Conservation (phyloP, 1,140 invertebrate species). For the Parapsyche elsis region DNA sequence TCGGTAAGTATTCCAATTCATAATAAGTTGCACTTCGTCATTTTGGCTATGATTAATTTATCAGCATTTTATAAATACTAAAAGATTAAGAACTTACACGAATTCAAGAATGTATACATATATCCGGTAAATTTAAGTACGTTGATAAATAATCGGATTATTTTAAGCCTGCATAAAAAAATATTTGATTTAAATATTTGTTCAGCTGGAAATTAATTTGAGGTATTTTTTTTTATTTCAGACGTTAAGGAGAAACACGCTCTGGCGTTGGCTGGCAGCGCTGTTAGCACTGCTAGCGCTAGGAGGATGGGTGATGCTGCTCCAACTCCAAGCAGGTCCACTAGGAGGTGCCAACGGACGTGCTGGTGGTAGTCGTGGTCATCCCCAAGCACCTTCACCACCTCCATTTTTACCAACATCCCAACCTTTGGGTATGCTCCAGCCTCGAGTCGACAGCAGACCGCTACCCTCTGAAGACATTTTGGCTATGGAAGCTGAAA, state of each 20-base stretch:
- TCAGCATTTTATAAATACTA: too few species aligned
- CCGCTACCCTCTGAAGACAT: slow-evolving; percentile 78
- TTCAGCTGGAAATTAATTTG: background rate
- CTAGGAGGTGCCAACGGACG: slow-evolving; percentile 60
- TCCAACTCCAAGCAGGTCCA: slow-evolving; percentile 62
- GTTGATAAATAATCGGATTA: slow-evolving; percentile 3
- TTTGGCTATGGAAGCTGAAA: slow-evolving; percentile 80
- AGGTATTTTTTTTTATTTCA: slow-evolving; percentile 47
- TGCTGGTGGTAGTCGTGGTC: slow-evolving; percentile 58
- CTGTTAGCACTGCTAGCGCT: too few species aligned
- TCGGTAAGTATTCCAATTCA: too few species aligned
- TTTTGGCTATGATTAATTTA: too few species aligned
- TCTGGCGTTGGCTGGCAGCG: slow-evolving; percentile 49
- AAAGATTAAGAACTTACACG: too few species aligned
- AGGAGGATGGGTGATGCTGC: slow-evolving; percentile 56
- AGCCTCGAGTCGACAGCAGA: slow-evolving; percentile 75
- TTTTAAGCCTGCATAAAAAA: too few species aligned
- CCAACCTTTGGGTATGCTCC: slow-evolving; percentile 61
- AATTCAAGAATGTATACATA: background rate
- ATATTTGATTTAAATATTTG: background rate
- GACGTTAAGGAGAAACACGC: slow-evolving; percentile 38
- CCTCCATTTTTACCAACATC: slow-evolving; percentile 58
- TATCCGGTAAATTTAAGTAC: slow-evolving; percentile 2
- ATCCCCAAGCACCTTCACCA: slow-evolving; percentile 60
- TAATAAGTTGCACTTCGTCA: too few species aligned